phyloP scores from a whole-genome alignment of 2,797 vertebrate genomes.

The Platalea minor region DNA sequence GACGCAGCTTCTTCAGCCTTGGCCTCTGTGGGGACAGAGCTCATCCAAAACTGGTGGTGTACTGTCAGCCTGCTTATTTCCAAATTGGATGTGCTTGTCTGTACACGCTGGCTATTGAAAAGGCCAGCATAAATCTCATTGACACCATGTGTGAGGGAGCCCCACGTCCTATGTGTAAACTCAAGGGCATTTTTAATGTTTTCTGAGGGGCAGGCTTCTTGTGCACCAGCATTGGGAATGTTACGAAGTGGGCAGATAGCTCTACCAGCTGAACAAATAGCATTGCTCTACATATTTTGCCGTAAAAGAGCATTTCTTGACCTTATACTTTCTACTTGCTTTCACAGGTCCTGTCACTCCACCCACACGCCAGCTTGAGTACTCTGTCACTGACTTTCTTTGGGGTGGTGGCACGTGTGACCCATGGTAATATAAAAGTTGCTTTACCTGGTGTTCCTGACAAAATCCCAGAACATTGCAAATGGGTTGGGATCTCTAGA shows the following conservation, averaged over 20 bases:
- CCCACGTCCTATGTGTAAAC: background rate
- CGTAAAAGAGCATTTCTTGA: background rate
- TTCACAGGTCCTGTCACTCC: background rate
- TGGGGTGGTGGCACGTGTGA: background rate
- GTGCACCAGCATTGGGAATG: background rate
- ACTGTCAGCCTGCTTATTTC: background rate
- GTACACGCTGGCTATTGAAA: background rate
- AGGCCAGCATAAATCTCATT: background rate
- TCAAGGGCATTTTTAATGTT: background rate
- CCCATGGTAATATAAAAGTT: background rate
- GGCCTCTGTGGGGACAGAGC: background rate
- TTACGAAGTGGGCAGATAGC: background rate
- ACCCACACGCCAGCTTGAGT: accelerated
- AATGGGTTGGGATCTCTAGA: background rate
- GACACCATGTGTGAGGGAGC: background rate
- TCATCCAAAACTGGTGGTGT: background rate
- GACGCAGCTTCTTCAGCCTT: background rate
- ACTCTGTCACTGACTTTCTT: background rate
- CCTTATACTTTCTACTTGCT: background rate
- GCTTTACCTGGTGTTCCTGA: accelerated
- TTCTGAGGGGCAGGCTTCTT: background rate
- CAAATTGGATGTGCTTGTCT: background rate
- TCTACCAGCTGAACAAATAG: background rate
- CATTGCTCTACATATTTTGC: background rate
- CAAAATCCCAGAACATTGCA: background rate